These are phyloP conservation scores for Leiothrix lutea DNA, from an alignment of 2,113 vertebrate genomes.

Conservation along the genomic window DNA sequence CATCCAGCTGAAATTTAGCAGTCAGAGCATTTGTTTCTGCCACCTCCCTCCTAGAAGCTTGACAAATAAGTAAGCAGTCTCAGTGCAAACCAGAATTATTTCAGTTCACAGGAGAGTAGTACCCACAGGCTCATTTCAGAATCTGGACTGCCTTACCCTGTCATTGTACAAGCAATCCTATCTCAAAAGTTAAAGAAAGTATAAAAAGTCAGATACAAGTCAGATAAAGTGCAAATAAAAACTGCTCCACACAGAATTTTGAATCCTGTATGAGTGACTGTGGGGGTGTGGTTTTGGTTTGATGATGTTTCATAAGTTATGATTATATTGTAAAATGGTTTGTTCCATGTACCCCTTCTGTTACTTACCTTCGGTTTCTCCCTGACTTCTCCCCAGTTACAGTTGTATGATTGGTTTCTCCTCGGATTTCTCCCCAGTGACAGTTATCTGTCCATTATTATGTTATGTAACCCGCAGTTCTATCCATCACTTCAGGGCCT, in stretches of 20 bases:
- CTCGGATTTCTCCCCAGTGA: no score
- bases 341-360: no score
- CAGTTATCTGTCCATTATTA: no score
- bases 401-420: no score
- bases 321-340: no score
- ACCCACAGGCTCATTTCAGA: not conserved
- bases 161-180: not conserved
- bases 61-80: conserved; percentile 19
- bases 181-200: not conserved
- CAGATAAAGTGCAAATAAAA: not conserved
- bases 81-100: conserved; percentile 25
- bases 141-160: not conserved
- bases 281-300: no score
- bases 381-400: no score
- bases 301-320: no score
- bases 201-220: not conserved
- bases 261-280: not conserved
- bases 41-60: not conserved
- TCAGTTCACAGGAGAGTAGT: not conserved
- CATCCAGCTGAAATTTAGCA: not conserved
- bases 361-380: no score
- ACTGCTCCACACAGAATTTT: not conserved
- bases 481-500: no score
- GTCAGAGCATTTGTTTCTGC: not conserved
- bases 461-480: no score